Evolutionary conservation across 2,888 invertebrate species (phyloP).

Genomic region (Drosophila ustulata): DNA sequence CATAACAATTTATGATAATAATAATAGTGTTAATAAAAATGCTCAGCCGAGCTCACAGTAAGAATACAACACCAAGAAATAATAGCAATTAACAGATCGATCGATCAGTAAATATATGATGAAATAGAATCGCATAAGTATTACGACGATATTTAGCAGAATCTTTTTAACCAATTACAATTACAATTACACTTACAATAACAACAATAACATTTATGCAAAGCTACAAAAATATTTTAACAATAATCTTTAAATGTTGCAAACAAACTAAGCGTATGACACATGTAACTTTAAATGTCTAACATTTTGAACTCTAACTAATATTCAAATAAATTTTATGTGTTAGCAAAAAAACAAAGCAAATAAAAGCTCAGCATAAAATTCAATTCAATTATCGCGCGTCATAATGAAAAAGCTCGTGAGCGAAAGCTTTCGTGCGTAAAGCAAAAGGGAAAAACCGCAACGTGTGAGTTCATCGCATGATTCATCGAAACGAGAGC

Average conservation of each 20-base stretch:
- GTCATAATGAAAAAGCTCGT: conserved; percentile 38
- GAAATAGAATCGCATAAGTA: conserved; percentile 35
- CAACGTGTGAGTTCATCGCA: conserved; percentile 35
- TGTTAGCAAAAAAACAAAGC: conserved; percentile 60
- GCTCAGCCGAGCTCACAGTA: conserved; percentile 72
- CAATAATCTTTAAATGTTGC: conserved; percentile 63
- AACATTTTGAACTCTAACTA: conserved; percentile 73
- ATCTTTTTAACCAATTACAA: conserved; percentile 37
- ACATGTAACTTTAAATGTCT: conserved; percentile 76
- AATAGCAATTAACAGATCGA: conserved; percentile 35
- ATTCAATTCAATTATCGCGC: conserved; percentile 32
- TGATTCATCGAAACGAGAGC: conserved; percentile 41
- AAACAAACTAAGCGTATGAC: conserved; percentile 58
- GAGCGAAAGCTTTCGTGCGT: conserved; percentile 35
- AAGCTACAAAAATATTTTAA: conserved; percentile 68
- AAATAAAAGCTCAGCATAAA: conserved; percentile 6
- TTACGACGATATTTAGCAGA: conserved; percentile 34
- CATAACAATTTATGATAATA: conserved; percentile 19
- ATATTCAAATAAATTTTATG: conserved; percentile 76
- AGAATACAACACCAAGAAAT: conserved; percentile 80
- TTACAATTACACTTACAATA: conserved; percentile 20
- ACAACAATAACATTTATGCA: conserved; percentile 65
- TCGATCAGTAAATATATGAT: conserved; percentile 32
- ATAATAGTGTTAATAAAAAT: conserved; percentile 27
- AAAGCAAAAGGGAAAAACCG: conserved; percentile 26